These are phyloP conservation scores for Lithodes maja DNA, from an alignment of 2,888 invertebrate species.

Conservation along the genomic window DNA sequence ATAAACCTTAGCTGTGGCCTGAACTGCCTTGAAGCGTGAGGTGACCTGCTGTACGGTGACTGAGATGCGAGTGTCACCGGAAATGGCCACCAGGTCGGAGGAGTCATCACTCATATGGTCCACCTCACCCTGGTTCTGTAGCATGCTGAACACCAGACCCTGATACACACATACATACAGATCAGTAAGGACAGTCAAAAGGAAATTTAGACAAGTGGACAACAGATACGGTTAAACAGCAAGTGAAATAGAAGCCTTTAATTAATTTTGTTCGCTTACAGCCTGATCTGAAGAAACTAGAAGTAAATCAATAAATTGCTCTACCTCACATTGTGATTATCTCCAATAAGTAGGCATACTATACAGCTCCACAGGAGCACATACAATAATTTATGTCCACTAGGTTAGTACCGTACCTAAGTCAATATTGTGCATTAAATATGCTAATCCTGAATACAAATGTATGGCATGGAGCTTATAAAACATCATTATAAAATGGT, in stretches of 20 bases:
- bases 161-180: conserved; percentile 74
- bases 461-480: no score
- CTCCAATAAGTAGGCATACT: no score
- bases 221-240: not conserved
- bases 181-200: not conserved
- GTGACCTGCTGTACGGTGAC: conserved; percentile 92
- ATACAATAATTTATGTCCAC: no score
- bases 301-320: no score
- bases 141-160: conserved; percentile 85
- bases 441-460: no score
- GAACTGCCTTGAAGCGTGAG: conserved; percentile 91
- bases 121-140: conserved; percentile 89
- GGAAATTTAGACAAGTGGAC: not conserved
- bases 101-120: conserved; percentile 91
- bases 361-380: no score
- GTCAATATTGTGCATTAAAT: no score
- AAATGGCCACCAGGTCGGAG: conserved; percentile 86
- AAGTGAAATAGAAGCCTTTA: not conserved
- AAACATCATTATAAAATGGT: no score
- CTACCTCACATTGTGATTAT: no score
- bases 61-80: conserved; percentile 89
- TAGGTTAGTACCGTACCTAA: no score
- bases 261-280: no score
- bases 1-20: conserved; percentile 85
- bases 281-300: no score